Conservation (phyloP, 2,888 invertebrate species). For the Himalopsyche japonica region DNA sequence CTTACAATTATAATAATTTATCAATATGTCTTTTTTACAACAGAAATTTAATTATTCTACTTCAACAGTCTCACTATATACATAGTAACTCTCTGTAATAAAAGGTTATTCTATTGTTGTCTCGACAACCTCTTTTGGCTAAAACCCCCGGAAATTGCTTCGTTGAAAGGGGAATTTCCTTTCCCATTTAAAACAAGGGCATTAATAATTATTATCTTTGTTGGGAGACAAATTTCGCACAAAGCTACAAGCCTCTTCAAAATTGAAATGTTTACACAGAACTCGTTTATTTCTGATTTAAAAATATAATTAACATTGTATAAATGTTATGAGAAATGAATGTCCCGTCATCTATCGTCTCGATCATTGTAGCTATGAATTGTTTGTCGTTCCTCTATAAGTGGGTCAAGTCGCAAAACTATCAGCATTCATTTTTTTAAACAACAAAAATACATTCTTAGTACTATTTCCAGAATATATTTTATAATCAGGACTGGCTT, state of each 20-base stretch:
- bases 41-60: neutral
- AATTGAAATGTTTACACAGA: neutral
- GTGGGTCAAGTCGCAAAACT: too few relatives aligned
- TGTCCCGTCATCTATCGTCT: too few relatives aligned
- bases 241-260: neutral
- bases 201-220: neutral
- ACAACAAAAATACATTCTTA: too few relatives aligned
- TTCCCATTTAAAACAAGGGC: neutral
- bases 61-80: neutral
- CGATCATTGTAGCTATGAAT: too few relatives aligned
- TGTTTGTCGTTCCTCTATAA: too few relatives aligned
- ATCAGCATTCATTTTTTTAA: too few relatives aligned
- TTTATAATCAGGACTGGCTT: too few relatives aligned
- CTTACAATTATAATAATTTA: neutral
- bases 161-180: neutral
- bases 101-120: neutral
- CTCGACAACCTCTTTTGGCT: neutral
- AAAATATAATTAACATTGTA: too few relatives aligned
- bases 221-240: neutral
- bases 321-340: too few relatives aligned
- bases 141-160: neutral
- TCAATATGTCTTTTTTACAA: neutral
- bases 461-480: too few relatives aligned
- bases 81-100: neutral
- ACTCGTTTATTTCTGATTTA: too few relatives aligned